These are phyloP conservation scores for Leptinotarsa undecemlineata DNA, from an alignment of 1,140 invertebrate species.

Conservation along the genomic window DNA sequence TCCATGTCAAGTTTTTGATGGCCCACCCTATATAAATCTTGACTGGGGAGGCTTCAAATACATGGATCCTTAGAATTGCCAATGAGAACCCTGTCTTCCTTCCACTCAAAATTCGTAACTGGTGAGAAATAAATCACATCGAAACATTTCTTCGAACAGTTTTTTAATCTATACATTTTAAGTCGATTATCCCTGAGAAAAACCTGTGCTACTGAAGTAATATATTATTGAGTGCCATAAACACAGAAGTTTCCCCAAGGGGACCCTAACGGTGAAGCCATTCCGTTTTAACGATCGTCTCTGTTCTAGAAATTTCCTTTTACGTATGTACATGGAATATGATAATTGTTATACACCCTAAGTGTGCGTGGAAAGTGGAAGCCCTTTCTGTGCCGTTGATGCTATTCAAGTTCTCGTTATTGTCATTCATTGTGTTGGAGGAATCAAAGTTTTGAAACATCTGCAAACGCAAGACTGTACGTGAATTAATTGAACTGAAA, in stretches of 20 bases:
- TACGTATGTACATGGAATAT: conserved; percentile 2
- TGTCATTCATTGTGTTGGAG: background rate
- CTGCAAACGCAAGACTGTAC: too few relatives aligned
- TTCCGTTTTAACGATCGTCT: conserved; percentile 5
- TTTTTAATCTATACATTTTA: conserved; percentile 1
- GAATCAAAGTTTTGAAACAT: too few relatives aligned
- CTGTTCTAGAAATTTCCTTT: background rate
- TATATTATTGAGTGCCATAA: conserved; percentile 6
- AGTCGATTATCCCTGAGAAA: background rate
- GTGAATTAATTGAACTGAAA: too few relatives aligned
- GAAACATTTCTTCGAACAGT: background rate
- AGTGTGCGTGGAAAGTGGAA: background rate
- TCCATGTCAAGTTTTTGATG: too few relatives aligned
- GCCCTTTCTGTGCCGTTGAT: background rate
- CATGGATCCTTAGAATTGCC: background rate
- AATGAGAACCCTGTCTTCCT: background rate
- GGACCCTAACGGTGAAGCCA: background rate
- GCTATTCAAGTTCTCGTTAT: background rate
- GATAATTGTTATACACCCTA: background rate
- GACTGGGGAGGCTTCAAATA: too few relatives aligned
- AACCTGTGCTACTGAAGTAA: background rate
- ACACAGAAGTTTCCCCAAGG: background rate
- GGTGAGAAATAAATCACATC: background rate
- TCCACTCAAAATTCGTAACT: background rate
- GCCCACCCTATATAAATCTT: too few relatives aligned